These are phyloP conservation scores for Dione juno DNA, from an alignment of 2,888 invertebrate genomes.

Conservation along the genomic window DNA sequence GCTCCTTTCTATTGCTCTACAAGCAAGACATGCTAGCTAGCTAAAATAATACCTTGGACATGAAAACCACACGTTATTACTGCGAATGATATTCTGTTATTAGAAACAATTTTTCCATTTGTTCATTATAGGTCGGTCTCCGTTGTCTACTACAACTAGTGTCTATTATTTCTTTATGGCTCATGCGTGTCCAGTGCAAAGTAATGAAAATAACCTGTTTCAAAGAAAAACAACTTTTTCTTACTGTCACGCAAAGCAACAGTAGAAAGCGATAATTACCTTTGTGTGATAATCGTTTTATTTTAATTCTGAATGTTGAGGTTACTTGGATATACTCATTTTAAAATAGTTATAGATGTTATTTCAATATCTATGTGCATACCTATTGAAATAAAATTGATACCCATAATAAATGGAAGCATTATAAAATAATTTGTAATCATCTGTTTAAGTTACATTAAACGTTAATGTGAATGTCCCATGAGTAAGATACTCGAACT, in stretches of 20 bases:
- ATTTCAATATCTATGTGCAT: too few relatives aligned
- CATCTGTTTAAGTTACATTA: too few relatives aligned
- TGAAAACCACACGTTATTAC: slow-evolving; percentile 8
- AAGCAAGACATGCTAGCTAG: neutral
- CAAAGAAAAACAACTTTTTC: slow-evolving; percentile 34
- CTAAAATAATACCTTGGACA: neutral
- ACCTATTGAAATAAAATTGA: too few relatives aligned
- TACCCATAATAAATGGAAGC: too few relatives aligned
- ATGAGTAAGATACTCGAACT: too few relatives aligned
- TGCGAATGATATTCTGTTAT: slow-evolving; percentile 13
- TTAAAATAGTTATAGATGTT: neutral
- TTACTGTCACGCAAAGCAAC: slow-evolving; percentile 30
- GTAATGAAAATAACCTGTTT: slow-evolving; percentile 29
- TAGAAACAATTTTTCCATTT: slow-evolving; percentile 21
- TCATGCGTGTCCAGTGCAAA: slow-evolving; percentile 26
- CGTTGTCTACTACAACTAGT: slow-evolving; percentile 3
- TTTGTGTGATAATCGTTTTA: slow-evolving; percentile 27
- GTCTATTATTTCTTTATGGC: slow-evolving; percentile 26
- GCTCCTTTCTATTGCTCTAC: neutral
- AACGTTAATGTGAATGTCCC: too few relatives aligned
- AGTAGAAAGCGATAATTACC: slow-evolving; percentile 30
- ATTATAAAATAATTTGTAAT: too few relatives aligned
- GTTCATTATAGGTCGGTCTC: slow-evolving; percentile 9
- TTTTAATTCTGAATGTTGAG: slow-evolving; percentile 20
- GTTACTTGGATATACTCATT: neutral